Percentiles rank a stretch among this genome's conserved stretches.
Conservation (phyloP, 2,888 invertebrate species). For the Xestobium rufovillosum region DNA sequence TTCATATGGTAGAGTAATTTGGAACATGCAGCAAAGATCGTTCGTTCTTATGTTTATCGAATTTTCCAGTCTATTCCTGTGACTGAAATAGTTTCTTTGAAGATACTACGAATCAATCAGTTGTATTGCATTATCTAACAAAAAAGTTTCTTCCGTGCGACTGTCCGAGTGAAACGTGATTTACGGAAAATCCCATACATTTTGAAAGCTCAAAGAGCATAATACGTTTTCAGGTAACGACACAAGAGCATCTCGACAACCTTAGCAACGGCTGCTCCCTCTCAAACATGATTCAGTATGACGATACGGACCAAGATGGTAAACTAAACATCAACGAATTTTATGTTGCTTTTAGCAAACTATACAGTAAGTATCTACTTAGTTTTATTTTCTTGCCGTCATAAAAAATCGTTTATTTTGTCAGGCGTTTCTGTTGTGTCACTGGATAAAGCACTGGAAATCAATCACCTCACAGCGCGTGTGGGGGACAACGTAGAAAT, state of each 20-base stretch:
- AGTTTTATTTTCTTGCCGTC: conserved; percentile 10
- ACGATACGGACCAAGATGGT: conserved; percentile 59
- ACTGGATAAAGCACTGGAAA: conserved; percentile 62
- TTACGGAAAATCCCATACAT: no score
- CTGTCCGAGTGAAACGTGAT: no score
- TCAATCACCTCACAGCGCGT: conserved; percentile 60
- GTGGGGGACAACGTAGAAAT: conserved; percentile 72
- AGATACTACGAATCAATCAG: no score
- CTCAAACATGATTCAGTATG: conserved; percentile 60
- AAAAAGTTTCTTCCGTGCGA: no score
- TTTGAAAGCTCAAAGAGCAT: no score
- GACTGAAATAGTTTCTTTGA: no score
- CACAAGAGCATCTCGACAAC: conserved; percentile 55
- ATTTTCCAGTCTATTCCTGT: no score
- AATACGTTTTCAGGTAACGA: conserved; percentile 53
- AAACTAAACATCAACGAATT: conserved; percentile 64
- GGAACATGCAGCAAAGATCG: no score
- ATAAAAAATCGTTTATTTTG: conserved; percentile 11
- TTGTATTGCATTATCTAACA: no score
- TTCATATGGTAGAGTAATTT: no score
- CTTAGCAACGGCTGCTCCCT: conserved; percentile 58
- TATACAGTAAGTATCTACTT: conserved; percentile 54
- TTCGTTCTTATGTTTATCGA: no score
- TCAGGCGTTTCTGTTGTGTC: conserved; percentile 64
- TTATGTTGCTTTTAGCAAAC: conserved; percentile 67